Base-by-base conservation (phyloP, 2,113 vertebrate genomes). In the Physeter macrocephalus region DNA sequence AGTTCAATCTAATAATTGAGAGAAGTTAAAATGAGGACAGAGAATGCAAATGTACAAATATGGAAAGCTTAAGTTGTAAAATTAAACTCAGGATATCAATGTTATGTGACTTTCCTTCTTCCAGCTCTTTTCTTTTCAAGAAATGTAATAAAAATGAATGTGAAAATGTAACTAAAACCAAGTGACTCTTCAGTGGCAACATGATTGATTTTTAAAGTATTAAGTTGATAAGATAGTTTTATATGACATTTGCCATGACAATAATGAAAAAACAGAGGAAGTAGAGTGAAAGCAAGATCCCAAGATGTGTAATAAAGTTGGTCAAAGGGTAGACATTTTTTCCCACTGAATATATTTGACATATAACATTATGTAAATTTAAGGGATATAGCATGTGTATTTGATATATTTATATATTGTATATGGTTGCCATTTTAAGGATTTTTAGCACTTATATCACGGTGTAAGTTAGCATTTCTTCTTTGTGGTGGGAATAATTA, bases 1-100 rank as follows among this genome's bases (percentile, higher is more conserved):
- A 66, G 41, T 41, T 86, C 29, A 54, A 43, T 81, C 8, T 67
- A 87, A 77, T 67, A 77, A 93, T 85, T 85, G 23, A 69, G 54
- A 78, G 66, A 87, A 93, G 36, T 93, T 78, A 93, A 57, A 93
- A 93, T 78, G 72, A 93, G 46, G 36, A 74, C 90, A 92, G 84
- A 71, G 67, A 84, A 74, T 74, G 57, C 23, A 83, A 72, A 92
- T 61, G 77, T 43, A 82, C n/a, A 75, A 54, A 39, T 74, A 39
- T 49, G 57, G 34, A 77, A 77, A 93, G 52, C 31, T 31, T 46
- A 66, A 71, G 14, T 62, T 54, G 27, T 64, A 66, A 77, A 86
- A 46, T 57, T 67, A 93, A 77, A 87, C 21, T 86, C 49, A 59
- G 27, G 52, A 78, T 67, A 57, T 78, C 78, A 78, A 69, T 66